A percentile compares a stretch with the other conserved stretches of the same genome.
phyloP scores from a whole-genome alignment of 2,888 invertebrate species.

The Danaus chrysippus region DNA sequence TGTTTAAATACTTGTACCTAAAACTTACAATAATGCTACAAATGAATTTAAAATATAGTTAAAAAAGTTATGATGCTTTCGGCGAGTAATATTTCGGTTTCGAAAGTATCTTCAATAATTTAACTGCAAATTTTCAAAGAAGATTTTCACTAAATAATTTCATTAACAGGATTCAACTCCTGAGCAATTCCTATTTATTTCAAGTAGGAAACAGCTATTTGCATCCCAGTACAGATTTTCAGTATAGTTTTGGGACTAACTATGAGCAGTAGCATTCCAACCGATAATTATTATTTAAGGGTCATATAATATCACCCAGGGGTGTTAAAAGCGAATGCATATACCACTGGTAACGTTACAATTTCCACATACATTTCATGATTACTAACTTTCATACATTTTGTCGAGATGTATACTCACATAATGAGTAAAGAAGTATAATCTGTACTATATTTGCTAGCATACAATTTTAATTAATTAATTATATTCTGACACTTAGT shows the following conservation, averaged over 20 bases:
- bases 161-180: constrained; percentile 2
- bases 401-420: background rate
- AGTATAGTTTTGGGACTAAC: constrained; percentile 8
- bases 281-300: constrained; percentile 23
- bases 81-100: background rate
- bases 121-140: constrained; percentile 1
- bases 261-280: constrained; percentile 4
- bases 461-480: too few relatives aligned
- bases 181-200: constrained; percentile 9
- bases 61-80: background rate
- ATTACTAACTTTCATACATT: background rate
- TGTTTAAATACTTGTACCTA: constrained; percentile 20
- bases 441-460: too few relatives aligned
- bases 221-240: constrained; percentile 7
- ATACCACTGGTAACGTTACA: background rate
- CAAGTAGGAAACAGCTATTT: constrained; percentile 7
- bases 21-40: constrained; percentile 8
- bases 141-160: constrained; percentile 5
- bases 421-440: background rate
- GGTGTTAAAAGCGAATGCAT: constrained; percentile 9
- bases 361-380: constrained; percentile 5
- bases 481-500: background rate
- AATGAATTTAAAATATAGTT: background rate
- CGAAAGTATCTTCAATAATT: constrained; percentile 2
- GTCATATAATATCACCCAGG: constrained; percentile 18